Evolutionary conservation across 2,113 vertebrate genomes (phyloP), one percentile per base, ranked within the genome.

Genomic region (Xiphophorus maculatus): DNA sequence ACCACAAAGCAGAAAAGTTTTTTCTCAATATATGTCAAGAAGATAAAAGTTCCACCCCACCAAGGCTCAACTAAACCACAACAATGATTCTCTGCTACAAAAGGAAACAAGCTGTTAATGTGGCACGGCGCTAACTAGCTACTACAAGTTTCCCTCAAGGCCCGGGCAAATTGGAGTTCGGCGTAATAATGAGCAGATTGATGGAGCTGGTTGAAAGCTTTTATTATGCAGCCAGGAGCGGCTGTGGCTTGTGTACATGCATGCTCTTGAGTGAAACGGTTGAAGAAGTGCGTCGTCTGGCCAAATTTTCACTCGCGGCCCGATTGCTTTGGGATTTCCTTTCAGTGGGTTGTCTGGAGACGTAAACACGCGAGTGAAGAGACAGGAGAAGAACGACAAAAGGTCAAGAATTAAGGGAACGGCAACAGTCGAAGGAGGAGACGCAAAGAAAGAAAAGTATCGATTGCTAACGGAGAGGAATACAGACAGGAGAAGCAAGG

Each of bases 161-260:
- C 71, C 44, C 62, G 63, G 19, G n/a, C 32, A 77, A 79, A 83
- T 65, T 48, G 29, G 51, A 63, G 62, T 63, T 87, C 28, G 4
- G 65, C 40, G 71, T 77, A 78, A 83, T 81, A 83, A 82, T 74
- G 42, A 78, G 60, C 19, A 81, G 83, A 88, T 82, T 85, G 44
- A 87, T 82, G 69, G 68, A 71, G 80, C 29, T 66, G 70, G 69
- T 73, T 74, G 62, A 42, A 74, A 84, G 74, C 67, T 29, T 81
- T 79, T 83, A 83, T 85, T 73, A 79, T 71, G 62, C 27, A 27
- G 61, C 76, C 64, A 27, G 40, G 32, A 80, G 83, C 58, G 0
- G 54, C n/a, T 61, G 75, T 44, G 15, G 44, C 44, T 79, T 58
- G 27, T 58, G 19, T 32, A 33, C 48, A 35, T 69, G 77, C 29